Evolutionary conservation across 2,113 vertebrate genomes (phyloP).

Genomic region (Aegithalos caudatus): DNA sequence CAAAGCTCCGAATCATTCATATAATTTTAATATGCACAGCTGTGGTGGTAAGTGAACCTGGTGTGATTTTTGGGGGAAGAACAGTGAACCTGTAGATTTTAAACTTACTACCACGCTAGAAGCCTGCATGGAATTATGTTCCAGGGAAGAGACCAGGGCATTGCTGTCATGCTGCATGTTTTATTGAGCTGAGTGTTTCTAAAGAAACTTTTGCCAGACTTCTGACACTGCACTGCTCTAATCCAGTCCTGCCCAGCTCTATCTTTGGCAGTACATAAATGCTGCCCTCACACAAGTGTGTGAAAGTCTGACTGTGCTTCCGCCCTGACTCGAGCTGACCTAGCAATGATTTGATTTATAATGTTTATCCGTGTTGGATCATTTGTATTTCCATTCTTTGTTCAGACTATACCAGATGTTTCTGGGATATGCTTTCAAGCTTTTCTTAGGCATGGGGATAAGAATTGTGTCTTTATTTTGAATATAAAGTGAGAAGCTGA

Average conservation of each 20-base stretch:
- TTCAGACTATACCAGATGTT: background rate
- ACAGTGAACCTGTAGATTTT: background rate
- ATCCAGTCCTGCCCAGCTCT: background rate
- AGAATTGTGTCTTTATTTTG: background rate
- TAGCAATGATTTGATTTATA: background rate
- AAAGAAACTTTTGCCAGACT: background rate
- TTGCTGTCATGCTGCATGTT: background rate
- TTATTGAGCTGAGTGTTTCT: background rate
- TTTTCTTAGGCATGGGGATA: background rate
- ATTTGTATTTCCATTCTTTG: background rate
- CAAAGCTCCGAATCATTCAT: slow-evolving; percentile 74
- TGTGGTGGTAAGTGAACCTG: slow-evolving; percentile 75
- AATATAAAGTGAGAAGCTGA: background rate
- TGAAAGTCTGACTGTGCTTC: background rate
- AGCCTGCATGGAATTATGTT: background rate
- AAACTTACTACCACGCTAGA: background rate
- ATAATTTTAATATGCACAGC: slow-evolving; percentile 65
- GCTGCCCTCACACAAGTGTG: background rate
- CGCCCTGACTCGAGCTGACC: background rate
- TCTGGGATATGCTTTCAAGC: background rate
- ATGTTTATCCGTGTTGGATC: background rate
- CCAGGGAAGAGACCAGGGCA: background rate
- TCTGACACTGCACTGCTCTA: background rate
- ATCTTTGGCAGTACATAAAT: background rate
- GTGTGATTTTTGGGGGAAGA: background rate